phyloP scores from a whole-genome alignment of 2,888 invertebrate species.

The Sclerodermus sp. region DNA sequence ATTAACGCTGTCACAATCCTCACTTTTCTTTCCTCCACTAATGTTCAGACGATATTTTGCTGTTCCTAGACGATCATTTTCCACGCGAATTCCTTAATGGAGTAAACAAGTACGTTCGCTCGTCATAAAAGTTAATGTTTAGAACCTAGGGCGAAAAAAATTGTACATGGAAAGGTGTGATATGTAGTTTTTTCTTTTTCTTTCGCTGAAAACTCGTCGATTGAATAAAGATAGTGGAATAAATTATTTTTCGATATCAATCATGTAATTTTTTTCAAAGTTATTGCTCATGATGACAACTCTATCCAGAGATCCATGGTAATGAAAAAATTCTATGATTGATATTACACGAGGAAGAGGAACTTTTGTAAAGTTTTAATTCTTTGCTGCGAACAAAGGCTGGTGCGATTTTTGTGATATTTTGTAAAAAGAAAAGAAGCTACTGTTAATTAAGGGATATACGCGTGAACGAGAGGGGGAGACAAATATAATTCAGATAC shows the following conservation, averaged over 20 bases:
- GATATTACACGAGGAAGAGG: too few species aligned
- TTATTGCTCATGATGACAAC: too few species aligned
- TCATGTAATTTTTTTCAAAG: too few species aligned
- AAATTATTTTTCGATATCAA: too few species aligned
- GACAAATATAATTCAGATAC: constrained; percentile 40
- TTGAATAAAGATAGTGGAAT: constrained; percentile 5
- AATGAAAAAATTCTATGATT: too few species aligned
- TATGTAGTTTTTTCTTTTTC: not conserved
- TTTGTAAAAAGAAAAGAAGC: constrained; percentile 46
- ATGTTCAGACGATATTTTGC: not conserved
- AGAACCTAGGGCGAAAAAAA: constrained; percentile 4
- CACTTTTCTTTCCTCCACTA: constrained; percentile 18
- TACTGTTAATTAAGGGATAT: constrained; percentile 25
- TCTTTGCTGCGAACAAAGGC: constrained; percentile 51
- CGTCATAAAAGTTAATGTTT: constrained; percentile 8
- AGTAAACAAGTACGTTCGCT: not conserved
- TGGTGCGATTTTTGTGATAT: constrained; percentile 57
- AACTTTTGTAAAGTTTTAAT: constrained; percentile 28
- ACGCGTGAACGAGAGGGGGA: constrained; percentile 10
- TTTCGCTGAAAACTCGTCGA: not conserved
- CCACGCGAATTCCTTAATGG: not conserved
- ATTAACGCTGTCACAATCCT: constrained; percentile 27
- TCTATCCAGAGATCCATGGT: too few species aligned
- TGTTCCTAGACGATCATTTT: constrained; percentile 5
- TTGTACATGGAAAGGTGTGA: not conserved